A percentile compares a stretch with the other conserved stretches of the same genome.
Conservation (phyloP, 2,888 invertebrate genomes). For the Hydriomena furcata region DNA sequence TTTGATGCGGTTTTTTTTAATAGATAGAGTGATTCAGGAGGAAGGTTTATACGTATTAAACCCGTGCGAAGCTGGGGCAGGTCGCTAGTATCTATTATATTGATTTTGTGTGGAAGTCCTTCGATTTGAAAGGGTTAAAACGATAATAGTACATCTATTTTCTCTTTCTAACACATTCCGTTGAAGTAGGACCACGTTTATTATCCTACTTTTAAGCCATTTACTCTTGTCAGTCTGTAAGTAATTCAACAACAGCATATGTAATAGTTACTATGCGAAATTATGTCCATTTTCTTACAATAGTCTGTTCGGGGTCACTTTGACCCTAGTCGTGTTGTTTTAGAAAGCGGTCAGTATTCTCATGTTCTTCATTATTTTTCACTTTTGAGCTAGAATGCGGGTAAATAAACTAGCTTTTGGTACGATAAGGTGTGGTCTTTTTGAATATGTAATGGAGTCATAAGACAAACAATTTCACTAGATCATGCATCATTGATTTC, state of each 20-base stretch:
- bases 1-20: too few species aligned
- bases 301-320: slow-evolving; percentile 23
- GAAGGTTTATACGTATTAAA: too few species aligned
- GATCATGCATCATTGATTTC: neutral
- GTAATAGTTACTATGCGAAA: neutral
- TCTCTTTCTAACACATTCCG: too few species aligned
- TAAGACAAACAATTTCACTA: neutral
- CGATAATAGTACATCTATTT: too few species aligned
- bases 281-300: slow-evolving; percentile 12
- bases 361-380: slow-evolving; percentile 14
- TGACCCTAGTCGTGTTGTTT: slow-evolving; percentile 16
- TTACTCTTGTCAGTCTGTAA: slow-evolving; percentile 13
- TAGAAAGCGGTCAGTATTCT: slow-evolving; percentile 14
- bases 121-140: too few species aligned
- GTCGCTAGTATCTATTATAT: too few species aligned
- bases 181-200: slow-evolving; percentile 2
- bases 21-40: too few species aligned
- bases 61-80: too few species aligned
- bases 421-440: neutral
- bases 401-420: slow-evolving; percentile 6
- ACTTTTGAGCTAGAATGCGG: slow-evolving; percentile 20
- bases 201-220: slow-evolving; percentile 9
- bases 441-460: too few species aligned
- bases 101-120: too few species aligned
- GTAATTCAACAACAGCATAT: slow-evolving; percentile 7